Evolutionary conservation across 2,797 vertebrate species (phyloP).

Genomic region (Alcedo atthis): DNA sequence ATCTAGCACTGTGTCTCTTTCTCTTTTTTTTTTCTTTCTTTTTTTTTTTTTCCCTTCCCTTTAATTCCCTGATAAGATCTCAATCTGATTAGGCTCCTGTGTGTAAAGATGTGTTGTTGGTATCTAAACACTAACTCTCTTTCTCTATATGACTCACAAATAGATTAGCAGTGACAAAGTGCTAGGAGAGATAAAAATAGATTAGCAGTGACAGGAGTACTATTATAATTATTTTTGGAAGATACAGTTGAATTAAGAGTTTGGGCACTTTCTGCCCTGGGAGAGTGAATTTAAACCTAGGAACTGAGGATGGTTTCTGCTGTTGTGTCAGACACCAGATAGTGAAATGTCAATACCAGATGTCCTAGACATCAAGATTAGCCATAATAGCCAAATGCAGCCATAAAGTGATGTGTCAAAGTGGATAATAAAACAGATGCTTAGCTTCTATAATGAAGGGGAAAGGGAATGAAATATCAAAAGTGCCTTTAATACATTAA

Average conservation of each 20-base stretch:
- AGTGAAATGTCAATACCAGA: constrained; percentile 74
- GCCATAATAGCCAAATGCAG: constrained; percentile 73
- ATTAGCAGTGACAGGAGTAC: constrained; percentile 73
- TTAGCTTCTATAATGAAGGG: constrained; percentile 71
- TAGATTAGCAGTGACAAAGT: constrained; percentile 81
- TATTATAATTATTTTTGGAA: constrained; percentile 78
- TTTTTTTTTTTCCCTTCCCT: background rate
- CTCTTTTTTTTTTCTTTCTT: background rate
- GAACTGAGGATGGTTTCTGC: constrained; percentile 60
- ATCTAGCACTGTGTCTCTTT: constrained; percentile 69
- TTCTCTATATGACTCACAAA: constrained; percentile 75
- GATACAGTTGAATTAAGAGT: constrained; percentile 67
- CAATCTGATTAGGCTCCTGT: constrained; percentile 83
- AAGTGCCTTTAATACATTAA: constrained; percentile 67
- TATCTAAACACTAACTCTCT: constrained; percentile 70
- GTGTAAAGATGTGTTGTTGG: constrained; percentile 74
- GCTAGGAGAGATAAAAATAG: constrained; percentile 76
- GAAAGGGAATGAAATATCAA: constrained; percentile 66
- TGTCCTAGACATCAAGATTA: constrained; percentile 71
- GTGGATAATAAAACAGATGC: constrained; percentile 75
- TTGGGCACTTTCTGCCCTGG: constrained; percentile 57
- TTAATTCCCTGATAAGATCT: constrained; percentile 84
- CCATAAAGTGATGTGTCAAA: constrained; percentile 72
- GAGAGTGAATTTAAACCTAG: constrained; percentile 40
- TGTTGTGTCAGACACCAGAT: constrained; percentile 71